Evolutionary conservation across 2,797 vertebrate genomes (phyloP).

Genomic region (Mormyrops attenuatus): DNA sequence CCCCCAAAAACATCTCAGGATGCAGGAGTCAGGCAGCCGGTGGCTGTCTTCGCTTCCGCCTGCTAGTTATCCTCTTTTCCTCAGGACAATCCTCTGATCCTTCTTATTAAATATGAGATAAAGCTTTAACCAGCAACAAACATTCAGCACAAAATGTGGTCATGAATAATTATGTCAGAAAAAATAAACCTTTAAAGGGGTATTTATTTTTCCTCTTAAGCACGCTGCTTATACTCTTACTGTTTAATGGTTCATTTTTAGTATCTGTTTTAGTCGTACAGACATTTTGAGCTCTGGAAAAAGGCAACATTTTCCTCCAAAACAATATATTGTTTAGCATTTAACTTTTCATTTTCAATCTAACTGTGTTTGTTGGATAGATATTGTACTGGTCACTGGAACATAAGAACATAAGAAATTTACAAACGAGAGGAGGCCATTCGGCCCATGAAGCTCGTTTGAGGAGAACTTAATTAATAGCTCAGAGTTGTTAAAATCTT

Average conservation of each 20-base stretch:
- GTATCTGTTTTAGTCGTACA: background rate
- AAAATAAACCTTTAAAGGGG: slow-evolving; percentile 2
- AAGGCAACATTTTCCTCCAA: background rate
- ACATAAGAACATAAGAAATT: too few species aligned
- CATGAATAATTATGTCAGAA: background rate
- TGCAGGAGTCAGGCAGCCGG: background rate
- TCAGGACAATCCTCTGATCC: background rate
- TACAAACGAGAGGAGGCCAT: too few species aligned
- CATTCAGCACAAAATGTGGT: background rate
- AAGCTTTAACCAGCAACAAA: background rate
- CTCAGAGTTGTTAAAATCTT: too few species aligned
- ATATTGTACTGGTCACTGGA: background rate
- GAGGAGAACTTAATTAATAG: too few species aligned
- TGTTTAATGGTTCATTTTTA: background rate
- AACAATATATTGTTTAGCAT: background rate
- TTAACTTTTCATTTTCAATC: background rate
- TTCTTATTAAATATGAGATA: background rate
- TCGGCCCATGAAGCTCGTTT: too few species aligned
- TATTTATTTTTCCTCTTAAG: slow-evolving; percentile 15
- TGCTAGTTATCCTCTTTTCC: background rate
- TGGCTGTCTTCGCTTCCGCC: background rate
- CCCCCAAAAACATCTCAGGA: background rate
- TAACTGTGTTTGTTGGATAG: background rate
- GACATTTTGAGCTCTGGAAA: background rate
- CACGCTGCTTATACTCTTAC: background rate